These are phyloP conservation scores for Pogonocherus hispidulus DNA, from an alignment of 2,888 invertebrate species.

Conservation along the genomic window DNA sequence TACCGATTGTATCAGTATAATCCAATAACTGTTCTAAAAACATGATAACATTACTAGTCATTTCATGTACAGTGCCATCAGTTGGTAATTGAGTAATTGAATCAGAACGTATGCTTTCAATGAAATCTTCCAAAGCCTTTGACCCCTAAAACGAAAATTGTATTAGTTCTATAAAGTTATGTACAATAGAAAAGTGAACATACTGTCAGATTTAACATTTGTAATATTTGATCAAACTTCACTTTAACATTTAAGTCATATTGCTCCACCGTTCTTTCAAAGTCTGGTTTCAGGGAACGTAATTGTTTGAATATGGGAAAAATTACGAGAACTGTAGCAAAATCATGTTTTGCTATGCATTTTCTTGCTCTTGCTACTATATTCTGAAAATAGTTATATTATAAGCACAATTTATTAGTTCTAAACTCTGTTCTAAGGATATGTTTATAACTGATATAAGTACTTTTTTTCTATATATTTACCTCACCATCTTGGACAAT, in stretches of 20 bases:
- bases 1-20: constrained; percentile 82
- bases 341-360: constrained; percentile 83
- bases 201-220: constrained; percentile 82
- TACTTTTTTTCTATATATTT: constrained; percentile 37
- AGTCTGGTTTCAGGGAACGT: constrained; percentile 82
- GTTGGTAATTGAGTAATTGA: constrained; percentile 87
- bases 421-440: too few relatives aligned
- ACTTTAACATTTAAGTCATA: constrained; percentile 79
- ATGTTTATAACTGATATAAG: too few relatives aligned
- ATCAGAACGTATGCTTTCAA: constrained; percentile 87
- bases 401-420: too few relatives aligned
- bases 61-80: constrained; percentile 98
- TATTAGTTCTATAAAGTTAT: not conserved
- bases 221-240: constrained; percentile 81
- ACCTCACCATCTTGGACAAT: constrained; percentile 91
- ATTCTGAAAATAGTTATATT: constrained; percentile 73
- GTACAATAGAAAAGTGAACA: constrained; percentile 57
- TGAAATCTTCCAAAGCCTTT: constrained; percentile 92
- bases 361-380: constrained; percentile 82
- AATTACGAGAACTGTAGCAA: constrained; percentile 83
- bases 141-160: constrained; percentile 78
- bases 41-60: constrained; percentile 94
- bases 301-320: constrained; percentile 88
- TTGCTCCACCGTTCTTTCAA: constrained; percentile 82
- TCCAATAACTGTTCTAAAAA: constrained; percentile 89